Percentiles rank a stretch among this genome's conserved stretches.
These are phyloP conservation scores for Camponotus vicinus DNA, from an alignment of 1,140 invertebrate genomes.

Conservation along the genomic window DNA sequence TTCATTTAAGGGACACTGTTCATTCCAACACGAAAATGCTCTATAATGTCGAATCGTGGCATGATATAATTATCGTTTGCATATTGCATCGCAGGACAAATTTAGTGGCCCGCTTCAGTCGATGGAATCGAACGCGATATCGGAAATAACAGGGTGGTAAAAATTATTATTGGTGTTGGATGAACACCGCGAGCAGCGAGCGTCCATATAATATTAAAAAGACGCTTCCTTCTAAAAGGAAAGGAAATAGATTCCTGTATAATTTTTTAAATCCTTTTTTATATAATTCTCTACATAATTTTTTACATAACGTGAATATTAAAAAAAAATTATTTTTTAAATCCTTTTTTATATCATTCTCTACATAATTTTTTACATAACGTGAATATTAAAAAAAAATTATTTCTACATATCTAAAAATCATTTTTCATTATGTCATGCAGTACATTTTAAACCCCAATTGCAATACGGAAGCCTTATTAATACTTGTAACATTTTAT, in stretches of 20 bases:
- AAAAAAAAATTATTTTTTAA: conserved; percentile 1
- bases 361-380: background rate
- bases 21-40: conserved; percentile 9
- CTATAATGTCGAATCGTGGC: conserved; percentile 16
- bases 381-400: background rate
- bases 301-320: background rate
- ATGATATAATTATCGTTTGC: conserved; percentile 49
- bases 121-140: background rate
- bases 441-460: background rate
- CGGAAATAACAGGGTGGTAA: conserved; percentile 32
- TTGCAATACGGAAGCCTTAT: background rate
- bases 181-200: background rate
- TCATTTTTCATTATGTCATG: background rate
- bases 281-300: background rate
- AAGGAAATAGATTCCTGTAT: background rate
- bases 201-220: conserved; percentile 12
- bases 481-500: background rate
- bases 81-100: conserved; percentile 35
- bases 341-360: too few relatives aligned
- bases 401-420: conserved; percentile 15
- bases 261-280: too few relatives aligned
- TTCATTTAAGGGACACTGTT: conserved; percentile 6
- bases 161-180: conserved; percentile 38
- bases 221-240: background rate
- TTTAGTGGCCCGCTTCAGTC: conserved; percentile 29